phyloP scores from a whole-genome alignment of 2,888 invertebrate genomes.

The Acanthosepion esculentum region DNA sequence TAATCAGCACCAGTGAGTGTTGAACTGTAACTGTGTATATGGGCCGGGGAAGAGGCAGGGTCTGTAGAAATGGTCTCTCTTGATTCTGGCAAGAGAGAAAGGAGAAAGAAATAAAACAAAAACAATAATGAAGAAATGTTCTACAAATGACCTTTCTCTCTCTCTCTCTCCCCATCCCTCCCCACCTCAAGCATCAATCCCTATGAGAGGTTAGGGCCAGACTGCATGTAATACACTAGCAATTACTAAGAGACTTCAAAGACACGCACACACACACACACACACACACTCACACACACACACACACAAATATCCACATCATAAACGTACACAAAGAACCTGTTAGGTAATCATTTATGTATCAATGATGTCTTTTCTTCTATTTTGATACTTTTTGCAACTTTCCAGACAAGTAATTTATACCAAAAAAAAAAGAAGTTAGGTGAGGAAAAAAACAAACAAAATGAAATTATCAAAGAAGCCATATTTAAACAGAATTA shows the following conservation, averaged over 20 bases:
- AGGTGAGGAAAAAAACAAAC: not conserved
- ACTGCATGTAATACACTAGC: not conserved
- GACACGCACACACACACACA: not conserved
- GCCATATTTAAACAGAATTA: not conserved
- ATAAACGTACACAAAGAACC: not conserved
- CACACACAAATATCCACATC: not conserved
- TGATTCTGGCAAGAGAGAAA: not conserved
- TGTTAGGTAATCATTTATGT: not conserved
- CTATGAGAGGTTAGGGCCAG: not conserved
- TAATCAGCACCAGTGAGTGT: not conserved
- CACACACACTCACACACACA: not conserved
- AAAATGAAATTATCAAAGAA: not conserved
- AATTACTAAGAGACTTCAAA: not conserved
- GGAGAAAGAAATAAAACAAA: not conserved
- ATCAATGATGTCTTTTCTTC: not conserved
- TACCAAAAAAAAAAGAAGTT: not conserved
- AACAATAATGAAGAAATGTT: not conserved
- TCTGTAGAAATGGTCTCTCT: not conserved
- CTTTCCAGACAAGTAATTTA: constrained; percentile 22
- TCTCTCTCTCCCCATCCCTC: not conserved
- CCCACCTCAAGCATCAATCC: not conserved
- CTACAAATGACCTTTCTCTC: not conserved
- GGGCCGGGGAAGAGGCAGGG: not conserved
- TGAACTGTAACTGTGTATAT: not conserved
- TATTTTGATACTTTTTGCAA: not conserved